These are phyloP conservation scores for Solea solea DNA, from an alignment of 2,113 vertebrate species.

Conservation along the genomic window DNA sequence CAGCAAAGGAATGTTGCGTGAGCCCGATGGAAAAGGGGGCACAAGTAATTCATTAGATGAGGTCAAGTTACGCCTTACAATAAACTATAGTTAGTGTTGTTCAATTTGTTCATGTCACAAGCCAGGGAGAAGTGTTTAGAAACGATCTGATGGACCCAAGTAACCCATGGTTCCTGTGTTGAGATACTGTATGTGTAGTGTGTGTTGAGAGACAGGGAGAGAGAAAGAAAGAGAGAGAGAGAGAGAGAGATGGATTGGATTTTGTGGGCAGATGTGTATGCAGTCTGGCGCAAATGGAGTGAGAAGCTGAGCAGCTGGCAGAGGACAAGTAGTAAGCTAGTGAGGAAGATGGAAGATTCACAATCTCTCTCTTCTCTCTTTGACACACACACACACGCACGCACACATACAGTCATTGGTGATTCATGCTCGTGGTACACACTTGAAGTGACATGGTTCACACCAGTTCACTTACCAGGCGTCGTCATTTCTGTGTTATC, in stretches of 20 bases:
- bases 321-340: conserved; percentile 69
- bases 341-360: conserved; percentile 51
- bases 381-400: conserved; percentile 14
- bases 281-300: conserved; percentile 82
- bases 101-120: conserved; percentile 48
- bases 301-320: conserved; percentile 79
- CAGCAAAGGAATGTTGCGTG: conserved; percentile 15
- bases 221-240: conserved; percentile 22
- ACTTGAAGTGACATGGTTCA: conserved; percentile 61
- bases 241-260: conserved; percentile 43
- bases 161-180: conserved; percentile 28
- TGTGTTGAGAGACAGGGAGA: not conserved
- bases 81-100: conserved; percentile 54
- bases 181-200: conserved; percentile 15
- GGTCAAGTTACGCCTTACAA: not conserved
- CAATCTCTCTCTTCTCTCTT: not conserved
- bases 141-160: conserved; percentile 21
- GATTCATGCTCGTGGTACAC: conserved; percentile 41
- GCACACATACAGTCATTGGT: not conserved
- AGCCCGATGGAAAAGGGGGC: conserved; percentile 44
- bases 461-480: conserved; percentile 63
- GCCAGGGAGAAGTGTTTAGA: conserved; percentile 36
- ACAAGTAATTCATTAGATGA: conserved; percentile 52
- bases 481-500: conserved; percentile 68
- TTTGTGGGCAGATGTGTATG: conserved; percentile 77